Conservation (phyloP, 64 coral and sea anemone genomes). For the Stylophora pistillata region DNA sequence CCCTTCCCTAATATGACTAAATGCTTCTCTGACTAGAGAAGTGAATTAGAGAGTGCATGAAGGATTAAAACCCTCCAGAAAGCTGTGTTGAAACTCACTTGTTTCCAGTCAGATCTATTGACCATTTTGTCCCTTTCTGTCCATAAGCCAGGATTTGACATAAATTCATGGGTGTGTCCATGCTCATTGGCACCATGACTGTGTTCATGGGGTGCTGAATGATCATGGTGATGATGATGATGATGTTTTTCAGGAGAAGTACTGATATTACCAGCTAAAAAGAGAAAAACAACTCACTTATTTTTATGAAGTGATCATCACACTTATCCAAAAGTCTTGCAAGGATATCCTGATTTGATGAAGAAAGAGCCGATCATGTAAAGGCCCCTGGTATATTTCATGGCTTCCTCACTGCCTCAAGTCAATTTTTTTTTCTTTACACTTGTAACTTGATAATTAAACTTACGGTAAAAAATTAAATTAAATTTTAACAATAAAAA, state of each 20-base stretch:
- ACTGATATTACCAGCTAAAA: slow-evolving; percentile 58
- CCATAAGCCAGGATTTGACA: slow-evolving; percentile 70
- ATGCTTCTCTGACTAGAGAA: background rate
- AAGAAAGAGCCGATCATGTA: too few relatives aligned
- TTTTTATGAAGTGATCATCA: too few relatives aligned
- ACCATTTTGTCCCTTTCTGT: slow-evolving; percentile 65
- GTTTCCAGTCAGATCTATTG: slow-evolving; percentile 66
- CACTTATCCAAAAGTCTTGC: too few relatives aligned
- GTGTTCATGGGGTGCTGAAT: slow-evolving; percentile 35
- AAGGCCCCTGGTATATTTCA: too few relatives aligned
- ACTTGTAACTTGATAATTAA: too few relatives aligned
- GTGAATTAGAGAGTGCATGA: background rate
- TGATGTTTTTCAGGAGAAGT: slow-evolving; percentile 43
- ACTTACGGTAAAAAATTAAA: too few relatives aligned
- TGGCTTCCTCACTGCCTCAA: too few relatives aligned
- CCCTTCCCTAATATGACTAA: too few relatives aligned
- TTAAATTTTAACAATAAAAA: too few relatives aligned
- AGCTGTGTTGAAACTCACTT: slow-evolving; percentile 15
- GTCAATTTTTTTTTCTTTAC: too few relatives aligned
- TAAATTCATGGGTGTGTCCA: slow-evolving; percentile 75
- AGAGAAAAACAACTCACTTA: background rate
- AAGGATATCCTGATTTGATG: too few relatives aligned
- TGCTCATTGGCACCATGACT: slow-evolving; percentile 53
- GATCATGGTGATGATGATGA: slow-evolving; percentile 30
- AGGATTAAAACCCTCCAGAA: too few relatives aligned